Evolutionary conservation across 2,888 invertebrate genomes (phyloP).

Genomic region (Meteorus cinctellus): DNA sequence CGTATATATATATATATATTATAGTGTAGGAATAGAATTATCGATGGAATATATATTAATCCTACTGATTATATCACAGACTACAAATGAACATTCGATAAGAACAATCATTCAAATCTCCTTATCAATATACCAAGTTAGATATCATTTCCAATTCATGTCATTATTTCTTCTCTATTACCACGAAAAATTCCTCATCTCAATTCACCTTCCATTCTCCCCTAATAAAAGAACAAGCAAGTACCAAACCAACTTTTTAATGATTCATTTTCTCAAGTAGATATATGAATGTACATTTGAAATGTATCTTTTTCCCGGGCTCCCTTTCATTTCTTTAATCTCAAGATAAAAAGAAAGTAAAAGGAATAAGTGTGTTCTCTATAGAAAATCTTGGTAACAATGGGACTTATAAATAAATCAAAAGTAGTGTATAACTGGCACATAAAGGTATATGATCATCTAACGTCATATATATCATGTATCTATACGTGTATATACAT

Average conservation of each 20-base stretch:
- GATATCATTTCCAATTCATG: too few species aligned
- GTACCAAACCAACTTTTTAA: neutral
- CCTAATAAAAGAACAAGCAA: too few species aligned
- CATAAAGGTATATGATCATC: neutral
- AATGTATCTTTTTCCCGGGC: neutral
- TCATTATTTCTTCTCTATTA: too few species aligned
- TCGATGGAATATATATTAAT: neutral
- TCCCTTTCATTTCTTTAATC: neutral
- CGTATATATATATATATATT: neutral
- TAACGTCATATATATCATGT: neutral
- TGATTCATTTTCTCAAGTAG: slow-evolving; percentile 25
- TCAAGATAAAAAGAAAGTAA: too few species aligned
- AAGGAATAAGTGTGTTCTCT: neutral
- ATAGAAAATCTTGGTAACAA: slow-evolving; percentile 45
- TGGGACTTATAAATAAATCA: slow-evolving; percentile 52
- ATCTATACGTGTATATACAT: slow-evolving; percentile 18
- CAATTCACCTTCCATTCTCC: neutral
- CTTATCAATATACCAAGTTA: neutral
- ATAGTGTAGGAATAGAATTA: neutral
- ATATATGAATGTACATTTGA: slow-evolving; percentile 3
- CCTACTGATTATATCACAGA: neutral
- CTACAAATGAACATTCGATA: slow-evolving; percentile 5
- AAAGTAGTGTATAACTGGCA: neutral
- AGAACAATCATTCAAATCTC: neutral
- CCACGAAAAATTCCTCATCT: too few species aligned